Evolutionary conservation across 2,113 vertebrate species (phyloP).

Genomic region (Callipepla squamata): DNA sequence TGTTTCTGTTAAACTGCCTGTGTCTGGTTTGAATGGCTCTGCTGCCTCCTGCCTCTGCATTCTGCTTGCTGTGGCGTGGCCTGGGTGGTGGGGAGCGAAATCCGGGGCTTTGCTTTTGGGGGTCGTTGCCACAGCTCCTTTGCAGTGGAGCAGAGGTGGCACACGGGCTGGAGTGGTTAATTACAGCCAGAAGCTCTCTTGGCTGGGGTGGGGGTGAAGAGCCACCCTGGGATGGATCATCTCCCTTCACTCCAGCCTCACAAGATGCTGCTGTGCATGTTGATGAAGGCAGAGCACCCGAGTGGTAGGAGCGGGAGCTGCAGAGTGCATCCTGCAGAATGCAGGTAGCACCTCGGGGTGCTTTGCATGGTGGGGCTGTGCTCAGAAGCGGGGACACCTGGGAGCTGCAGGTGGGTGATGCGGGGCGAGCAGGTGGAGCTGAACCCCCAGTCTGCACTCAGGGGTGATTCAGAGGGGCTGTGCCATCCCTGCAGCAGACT

Average conservation of each 20-base stretch:
- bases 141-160: not conserved
- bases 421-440: not conserved
- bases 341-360: not conserved
- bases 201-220: not conserved
- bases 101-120: not conserved
- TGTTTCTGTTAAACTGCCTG: conserved; percentile 55
- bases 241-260: conserved; percentile 5
- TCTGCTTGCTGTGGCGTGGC: not conserved
- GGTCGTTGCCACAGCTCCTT: not conserved
- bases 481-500: not conserved
- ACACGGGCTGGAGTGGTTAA: not conserved
- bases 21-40: conserved; percentile 52
- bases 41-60: not conserved
- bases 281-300: conserved; percentile 37
- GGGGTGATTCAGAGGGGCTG: not conserved
- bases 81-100: not conserved
- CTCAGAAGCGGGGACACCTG: not conserved
- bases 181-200: not conserved
- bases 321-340: not conserved
- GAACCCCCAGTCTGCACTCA: rapidly evolving
- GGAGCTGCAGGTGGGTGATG: not conserved
- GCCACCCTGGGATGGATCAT: conserved; percentile 5
- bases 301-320: not conserved
- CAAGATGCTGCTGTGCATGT: conserved; percentile 19
- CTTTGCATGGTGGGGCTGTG: rapidly evolving